These are phyloP conservation scores for Athalia cordata DNA, from an alignment of 2,888 invertebrate genomes.

Conservation along the genomic window DNA sequence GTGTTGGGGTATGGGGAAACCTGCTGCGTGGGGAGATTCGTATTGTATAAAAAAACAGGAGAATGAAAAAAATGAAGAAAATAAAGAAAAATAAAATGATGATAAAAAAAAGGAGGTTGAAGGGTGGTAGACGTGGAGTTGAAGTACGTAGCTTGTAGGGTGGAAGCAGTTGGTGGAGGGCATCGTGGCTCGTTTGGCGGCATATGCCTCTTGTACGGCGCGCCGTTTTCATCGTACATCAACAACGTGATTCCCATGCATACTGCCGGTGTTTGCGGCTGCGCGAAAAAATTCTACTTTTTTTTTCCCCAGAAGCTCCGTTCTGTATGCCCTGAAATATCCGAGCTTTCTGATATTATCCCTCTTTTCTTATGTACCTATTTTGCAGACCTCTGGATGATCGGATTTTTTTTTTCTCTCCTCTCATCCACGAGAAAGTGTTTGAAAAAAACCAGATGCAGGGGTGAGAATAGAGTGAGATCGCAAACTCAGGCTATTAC, in stretches of 20 bases:
- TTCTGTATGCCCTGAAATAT: conserved; percentile 52
- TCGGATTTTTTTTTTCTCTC: conserved; percentile 3
- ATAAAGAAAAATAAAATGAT: no score
- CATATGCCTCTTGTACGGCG: conserved; percentile 60
- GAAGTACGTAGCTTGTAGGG: conserved; percentile 45
- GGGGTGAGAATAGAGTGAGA: no score
- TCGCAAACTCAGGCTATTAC: no score
- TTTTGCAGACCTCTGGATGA: conserved; percentile 17
- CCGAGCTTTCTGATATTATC: conserved; percentile 38
- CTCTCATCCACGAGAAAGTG: no score
- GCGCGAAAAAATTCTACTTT: conserved; percentile 51
- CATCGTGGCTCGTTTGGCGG: conserved; percentile 48
- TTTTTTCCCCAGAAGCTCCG: background rate
- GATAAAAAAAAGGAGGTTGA: background rate
- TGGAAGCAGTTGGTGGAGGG: conserved; percentile 47
- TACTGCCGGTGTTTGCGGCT: conserved; percentile 55
- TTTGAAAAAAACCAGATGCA: no score
- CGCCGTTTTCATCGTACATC: conserved; percentile 61
- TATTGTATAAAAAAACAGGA: no score
- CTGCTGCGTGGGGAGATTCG: no score
- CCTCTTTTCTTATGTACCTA: conserved; percentile 11
- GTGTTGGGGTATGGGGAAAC: no score
- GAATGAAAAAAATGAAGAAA: no score
- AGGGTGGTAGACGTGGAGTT: conserved; percentile 51
- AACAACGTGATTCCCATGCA: conserved; percentile 70